A percentile compares a stretch with the other conserved stretches of the same genome.
Evolutionary conservation across 2,113 vertebrate species (phyloP).

Genomic region (Podarcis raffonei): DNA sequence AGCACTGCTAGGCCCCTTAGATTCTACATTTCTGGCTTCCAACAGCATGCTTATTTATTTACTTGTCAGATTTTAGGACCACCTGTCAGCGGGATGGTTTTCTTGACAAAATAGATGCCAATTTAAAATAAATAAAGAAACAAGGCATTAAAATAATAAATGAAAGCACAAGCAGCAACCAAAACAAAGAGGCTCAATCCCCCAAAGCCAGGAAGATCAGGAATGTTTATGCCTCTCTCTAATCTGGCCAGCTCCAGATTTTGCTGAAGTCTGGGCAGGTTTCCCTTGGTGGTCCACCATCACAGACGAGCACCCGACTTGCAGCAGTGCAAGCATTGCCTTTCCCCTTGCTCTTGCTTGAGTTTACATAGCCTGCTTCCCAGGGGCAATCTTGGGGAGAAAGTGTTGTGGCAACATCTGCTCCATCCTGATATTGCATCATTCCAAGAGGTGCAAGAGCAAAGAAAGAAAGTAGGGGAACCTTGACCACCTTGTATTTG

Average conservation of each 20-base stretch:
- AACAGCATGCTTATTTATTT: background rate
- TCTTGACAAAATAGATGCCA: background rate
- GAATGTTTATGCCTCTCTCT: background rate
- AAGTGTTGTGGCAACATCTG: no score
- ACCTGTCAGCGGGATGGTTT: background rate
- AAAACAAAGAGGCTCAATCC: background rate
- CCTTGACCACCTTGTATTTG: no score
- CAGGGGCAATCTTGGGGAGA: no score
- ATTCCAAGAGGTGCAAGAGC: no score
- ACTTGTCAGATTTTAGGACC: background rate
- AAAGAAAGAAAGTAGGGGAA: no score
- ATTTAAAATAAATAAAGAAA: background rate
- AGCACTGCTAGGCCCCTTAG: background rate
- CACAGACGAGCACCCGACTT: background rate
- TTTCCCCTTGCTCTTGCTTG: background rate
- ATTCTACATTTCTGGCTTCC: background rate
- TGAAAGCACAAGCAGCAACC: background rate
- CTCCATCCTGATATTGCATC: no score
- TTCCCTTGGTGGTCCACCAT: background rate
- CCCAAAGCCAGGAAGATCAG: background rate
- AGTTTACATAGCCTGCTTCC: background rate
- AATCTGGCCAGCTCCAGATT: background rate
- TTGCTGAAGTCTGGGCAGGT: background rate
- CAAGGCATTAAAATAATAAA: background rate
- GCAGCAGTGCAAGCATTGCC: background rate